Evolutionary conservation across 2,113 vertebrate genomes (phyloP), one percentile per base, ranked within the genome.

Genomic region (Laticauda colubrina): DNA sequence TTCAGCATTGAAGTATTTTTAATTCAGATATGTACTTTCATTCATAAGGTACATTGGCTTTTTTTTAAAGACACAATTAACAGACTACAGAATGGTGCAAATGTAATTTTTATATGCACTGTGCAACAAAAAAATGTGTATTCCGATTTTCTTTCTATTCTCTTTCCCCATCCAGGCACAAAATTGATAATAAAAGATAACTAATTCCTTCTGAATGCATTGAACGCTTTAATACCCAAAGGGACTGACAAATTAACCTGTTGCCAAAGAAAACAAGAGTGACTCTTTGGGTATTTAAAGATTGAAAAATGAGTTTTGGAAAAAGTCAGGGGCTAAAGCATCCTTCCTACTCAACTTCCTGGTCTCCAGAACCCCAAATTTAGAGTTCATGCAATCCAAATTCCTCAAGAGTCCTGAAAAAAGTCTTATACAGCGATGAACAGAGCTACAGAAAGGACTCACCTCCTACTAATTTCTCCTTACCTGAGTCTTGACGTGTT

Each of bases 401-500:
- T 34, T 69, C 29, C 64, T 69, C 64, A 69, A 34, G 4, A 75
- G 69, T 39, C n/a, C 69, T 75, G n/a, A 75, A 39, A 75, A 75
- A 75, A 75, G n/a, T 1, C 5, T 20, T 20, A 34, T 18, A 34
- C 14, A 14, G 61, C 14, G 12, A 69, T 5, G 26, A n/a, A 69
- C 61, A n/a, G 11, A 69, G 12, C 61, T 64, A 64, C 64, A 34
- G 14, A 75, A 34, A 34, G 64, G 64, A 75, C 69, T 15, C 5
- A 75, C 69, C n/a, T 34, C n/a, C 34, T 69, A 39, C 39, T 21
- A 34, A 7, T 81, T 21, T 8, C 34, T 2, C 55, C 91, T 0
- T 97, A 99, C 99, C 98, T 99, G 99, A 14, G 98, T 98, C 97
- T 98, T 99, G 96, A 99, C 93, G 91, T 99, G 98, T 95, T 99